These are phyloP conservation scores for Conistra vaccinii DNA, from an alignment of 2,888 invertebrate species.

Conservation along the genomic window DNA sequence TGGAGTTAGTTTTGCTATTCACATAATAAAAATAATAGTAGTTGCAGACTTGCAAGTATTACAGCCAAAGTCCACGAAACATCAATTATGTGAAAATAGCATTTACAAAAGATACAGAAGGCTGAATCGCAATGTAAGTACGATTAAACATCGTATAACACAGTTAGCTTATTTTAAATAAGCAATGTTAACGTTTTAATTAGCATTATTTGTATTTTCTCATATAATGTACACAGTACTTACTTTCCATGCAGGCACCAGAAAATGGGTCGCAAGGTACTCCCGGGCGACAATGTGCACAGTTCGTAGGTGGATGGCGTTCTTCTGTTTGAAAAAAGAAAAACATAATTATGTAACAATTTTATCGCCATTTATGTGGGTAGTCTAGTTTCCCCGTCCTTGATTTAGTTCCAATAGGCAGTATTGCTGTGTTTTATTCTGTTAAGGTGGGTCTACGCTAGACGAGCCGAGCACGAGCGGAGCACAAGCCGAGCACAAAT, in stretches of 20 bases:
- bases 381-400: background rate
- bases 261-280: conserved; percentile 94
- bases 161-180: conserved; percentile 62
- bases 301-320: conserved; percentile 86
- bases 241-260: conserved; percentile 96
- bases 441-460: too few species aligned
- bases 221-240: conserved; percentile 76
- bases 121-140: conserved; percentile 51
- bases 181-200: conserved; percentile 62
- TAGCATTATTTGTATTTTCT: conserved; percentile 48
- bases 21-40: conserved; percentile 79
- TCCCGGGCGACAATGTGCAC: conserved; percentile 95
- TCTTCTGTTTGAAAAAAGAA: conserved; percentile 52
- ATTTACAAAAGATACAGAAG: conserved; percentile 67
- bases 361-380: background rate
- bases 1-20: conserved; percentile 90
- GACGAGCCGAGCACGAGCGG: too few species aligned
- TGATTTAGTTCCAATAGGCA: background rate
- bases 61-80: conserved; percentile 80
- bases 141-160: conserved; percentile 41
- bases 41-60: conserved; percentile 83
- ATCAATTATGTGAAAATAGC: conserved; percentile 77
- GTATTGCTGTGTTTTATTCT: background rate
- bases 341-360: background rate
- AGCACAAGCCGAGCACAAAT: too few species aligned